These are phyloP conservation scores for Dendrophyllia cribrosa DNA, from an alignment of 64 coral and sea anemone genomes.

Conservation along the genomic window DNA sequence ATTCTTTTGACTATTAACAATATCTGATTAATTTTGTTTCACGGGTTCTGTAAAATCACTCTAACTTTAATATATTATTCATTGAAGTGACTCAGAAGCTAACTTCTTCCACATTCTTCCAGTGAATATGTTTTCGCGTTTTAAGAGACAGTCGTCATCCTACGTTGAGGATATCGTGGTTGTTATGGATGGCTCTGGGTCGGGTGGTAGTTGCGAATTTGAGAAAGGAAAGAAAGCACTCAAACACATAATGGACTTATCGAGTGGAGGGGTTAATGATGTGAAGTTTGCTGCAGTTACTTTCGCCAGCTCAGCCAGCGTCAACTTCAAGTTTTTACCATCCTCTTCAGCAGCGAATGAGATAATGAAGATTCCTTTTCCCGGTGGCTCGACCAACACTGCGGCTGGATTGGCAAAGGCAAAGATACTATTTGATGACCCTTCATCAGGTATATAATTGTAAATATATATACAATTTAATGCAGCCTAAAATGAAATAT, in stretches of 20 bases:
- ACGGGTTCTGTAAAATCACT: no score
- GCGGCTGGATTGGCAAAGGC: slow-evolving; percentile 22
- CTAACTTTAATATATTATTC: no score
- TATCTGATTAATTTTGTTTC: no score
- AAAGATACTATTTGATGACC: slow-evolving; percentile 22
- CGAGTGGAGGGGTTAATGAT: not conserved
- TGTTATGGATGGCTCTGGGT: slow-evolving; percentile 53
- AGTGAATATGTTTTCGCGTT: no score
- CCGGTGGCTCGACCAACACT: slow-evolving; percentile 22
- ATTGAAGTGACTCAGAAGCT: no score
- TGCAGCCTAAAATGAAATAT: no score
- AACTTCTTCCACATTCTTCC: not conserved
- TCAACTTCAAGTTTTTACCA: slow-evolving; percentile 50
- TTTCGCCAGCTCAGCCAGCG: not conserved
- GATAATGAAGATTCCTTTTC: not conserved
- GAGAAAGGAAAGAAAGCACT: slow-evolving; percentile 36
- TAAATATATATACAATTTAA: not conserved
- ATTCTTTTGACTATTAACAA: no score
- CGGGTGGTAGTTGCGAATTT: slow-evolving; percentile 26
- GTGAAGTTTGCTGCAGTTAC: slow-evolving; percentile 37
- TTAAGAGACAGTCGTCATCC: not conserved
- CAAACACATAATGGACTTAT: not conserved
- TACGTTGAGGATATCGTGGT: slow-evolving; percentile 15
- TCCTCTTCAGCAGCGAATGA: not conserved
- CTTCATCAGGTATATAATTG: not conserved